phyloP scores from a whole-genome alignment of 2,797 vertebrate species.

The Pogonophryne albipinna region DNA sequence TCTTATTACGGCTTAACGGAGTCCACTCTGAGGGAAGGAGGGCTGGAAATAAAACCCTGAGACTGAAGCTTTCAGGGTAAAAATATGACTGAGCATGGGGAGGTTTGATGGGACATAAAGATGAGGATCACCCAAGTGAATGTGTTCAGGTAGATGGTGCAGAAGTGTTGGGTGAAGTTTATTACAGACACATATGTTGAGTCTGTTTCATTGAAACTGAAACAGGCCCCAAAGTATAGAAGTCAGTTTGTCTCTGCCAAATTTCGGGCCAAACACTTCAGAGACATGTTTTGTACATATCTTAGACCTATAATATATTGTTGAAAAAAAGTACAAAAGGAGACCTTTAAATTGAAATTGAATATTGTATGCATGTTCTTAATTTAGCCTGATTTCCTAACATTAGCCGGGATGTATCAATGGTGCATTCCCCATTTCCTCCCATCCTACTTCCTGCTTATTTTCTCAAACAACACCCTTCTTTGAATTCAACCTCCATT shows the following conservation, averaged over 20 bases:
- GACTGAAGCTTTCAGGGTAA: constrained; percentile 34
- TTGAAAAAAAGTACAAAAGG: no score
- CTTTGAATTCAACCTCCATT: no score
- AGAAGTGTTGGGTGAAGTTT: constrained; percentile 11
- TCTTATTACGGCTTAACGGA: constrained; percentile 71
- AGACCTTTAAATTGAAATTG: no score
- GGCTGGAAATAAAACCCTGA: constrained; percentile 47
- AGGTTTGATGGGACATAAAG: constrained; percentile 51
- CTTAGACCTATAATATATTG: no score
- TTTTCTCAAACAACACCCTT: no score
- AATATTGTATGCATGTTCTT: no score
- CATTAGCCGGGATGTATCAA: no score
- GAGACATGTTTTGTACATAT: no score
- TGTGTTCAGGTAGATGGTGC: neutral
- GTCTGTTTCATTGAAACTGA: constrained; percentile 10
- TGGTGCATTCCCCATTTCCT: no score
- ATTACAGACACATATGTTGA: neutral
- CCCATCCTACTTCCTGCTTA: no score
- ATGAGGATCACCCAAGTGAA: constrained; percentile 49
- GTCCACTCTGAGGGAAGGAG: constrained; percentile 57
- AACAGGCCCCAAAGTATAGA: neutral
- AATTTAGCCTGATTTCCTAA: no score
- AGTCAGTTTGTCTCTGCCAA: neutral
- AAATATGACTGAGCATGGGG: constrained; percentile 25
- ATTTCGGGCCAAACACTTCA: no score